Evolutionary conservation across 1,140 invertebrate genomes (phyloP).

Genomic region (Zaprionus vittiger): DNA sequence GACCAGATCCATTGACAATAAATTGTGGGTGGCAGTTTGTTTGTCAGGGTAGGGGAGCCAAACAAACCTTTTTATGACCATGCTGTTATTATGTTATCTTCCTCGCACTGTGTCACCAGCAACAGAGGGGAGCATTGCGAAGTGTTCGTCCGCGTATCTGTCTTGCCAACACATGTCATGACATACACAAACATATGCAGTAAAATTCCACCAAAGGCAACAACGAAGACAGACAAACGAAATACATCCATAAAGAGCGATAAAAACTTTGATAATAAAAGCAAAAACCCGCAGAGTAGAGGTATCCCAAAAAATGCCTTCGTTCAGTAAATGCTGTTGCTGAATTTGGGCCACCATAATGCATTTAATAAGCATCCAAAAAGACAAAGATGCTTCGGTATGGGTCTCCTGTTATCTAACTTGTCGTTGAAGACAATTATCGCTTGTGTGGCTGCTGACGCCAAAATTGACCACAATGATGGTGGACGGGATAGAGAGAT

Average conservation of each 20-base stretch:
- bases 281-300: slow-evolving; percentile 41
- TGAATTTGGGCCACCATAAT: not conserved
- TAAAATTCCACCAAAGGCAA: slow-evolving; percentile 63
- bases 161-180: slow-evolving; percentile 60
- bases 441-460: slow-evolving; percentile 4
- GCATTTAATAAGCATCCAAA: not conserved
- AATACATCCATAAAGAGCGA: slow-evolving; percentile 38
- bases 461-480: slow-evolving; percentile 14
- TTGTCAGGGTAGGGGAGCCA: slow-evolving; percentile 16
- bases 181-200: slow-evolving; percentile 59
- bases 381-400: not conserved
- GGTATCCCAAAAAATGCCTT: not conserved
- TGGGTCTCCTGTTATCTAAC: slow-evolving; percentile 1
- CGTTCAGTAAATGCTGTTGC: not conserved
- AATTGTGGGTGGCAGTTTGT: slow-evolving; percentile 46
- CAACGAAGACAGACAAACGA: slow-evolving; percentile 20
- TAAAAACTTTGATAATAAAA: slow-evolving; percentile 67
- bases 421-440: slow-evolving; percentile 35
- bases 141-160: slow-evolving; percentile 2
- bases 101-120: slow-evolving; percentile 9
- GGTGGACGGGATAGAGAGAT: not conserved
- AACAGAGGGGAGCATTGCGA: not conserved
- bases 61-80: slow-evolving; percentile 68
- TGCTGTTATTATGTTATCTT: slow-evolving; percentile 69
- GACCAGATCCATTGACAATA: slow-evolving; percentile 44